Base-by-base conservation (phyloP, 2,888 invertebrate genomes). In the Mythimna vitellina region DNA sequence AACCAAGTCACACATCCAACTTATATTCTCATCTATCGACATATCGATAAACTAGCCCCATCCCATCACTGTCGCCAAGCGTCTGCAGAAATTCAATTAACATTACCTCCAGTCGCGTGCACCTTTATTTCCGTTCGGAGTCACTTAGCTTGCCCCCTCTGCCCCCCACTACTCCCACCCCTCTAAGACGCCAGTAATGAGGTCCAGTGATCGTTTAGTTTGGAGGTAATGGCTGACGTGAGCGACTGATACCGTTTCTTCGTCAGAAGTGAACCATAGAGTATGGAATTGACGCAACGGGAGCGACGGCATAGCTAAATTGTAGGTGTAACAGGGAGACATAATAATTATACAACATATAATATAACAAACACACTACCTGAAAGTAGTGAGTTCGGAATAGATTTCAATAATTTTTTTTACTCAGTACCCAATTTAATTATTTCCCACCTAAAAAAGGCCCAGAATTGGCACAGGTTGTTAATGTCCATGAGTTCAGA, bases 31-130 rank as follows among this genome's bases (percentile, higher is more conserved):
- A 61, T 51, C 46, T 61, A 78, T 83, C 83, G 84, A 86, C 66
- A 76, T 72, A 86, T 82, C 86, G 80, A 86, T 73, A 64, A 7
- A 38, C 14, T 9, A 9, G 10, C 49, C 80, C 87, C 92, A 84
- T 67, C 93, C 84, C 91, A 84, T 67, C 93, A 84, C 91, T 94
- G 92, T 71, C 73, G 58, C 81, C 88, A 83, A 90, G 91, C 95
- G 96, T 96, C 95, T 95, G 96, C 95, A 95, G 96, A 96, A 96
- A 96, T 96, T 96, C 96, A 96, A 96, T 96, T 96, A 96, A 96
- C 96, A 96, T 96, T 96, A 96, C 96, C 96, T 96, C 94, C 96
- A 96, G 95, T 96, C 96, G 95, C 96, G 93, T 96, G 96, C 96
- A 96, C 96, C 96, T 96, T 95, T 96, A 96, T 96, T 96, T 96